phyloP scores from a whole-genome alignment of 2,888 invertebrate genomes.

The Polydrusus cervinus region DNA sequence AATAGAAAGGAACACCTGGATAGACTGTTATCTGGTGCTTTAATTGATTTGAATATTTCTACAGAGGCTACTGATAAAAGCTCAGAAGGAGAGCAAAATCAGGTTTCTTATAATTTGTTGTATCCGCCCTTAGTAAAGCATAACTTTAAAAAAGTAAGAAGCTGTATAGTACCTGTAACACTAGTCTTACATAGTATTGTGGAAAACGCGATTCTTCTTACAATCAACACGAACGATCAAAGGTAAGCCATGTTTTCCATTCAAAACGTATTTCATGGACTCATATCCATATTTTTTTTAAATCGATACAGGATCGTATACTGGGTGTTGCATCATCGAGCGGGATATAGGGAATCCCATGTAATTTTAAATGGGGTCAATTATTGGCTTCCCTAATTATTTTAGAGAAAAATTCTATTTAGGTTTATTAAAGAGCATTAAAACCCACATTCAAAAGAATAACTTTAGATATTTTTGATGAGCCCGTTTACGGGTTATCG shows the following conservation, averaged over 20 bases:
- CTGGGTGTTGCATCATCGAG: too few species aligned
- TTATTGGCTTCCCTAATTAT: too few species aligned
- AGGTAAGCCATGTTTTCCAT: conserved; percentile 67
- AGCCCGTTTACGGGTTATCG: too few species aligned
- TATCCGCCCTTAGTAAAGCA: conserved; percentile 77
- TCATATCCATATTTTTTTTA: conserved; percentile 13
- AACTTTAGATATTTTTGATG: too few species aligned
- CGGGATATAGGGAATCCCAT: too few species aligned
- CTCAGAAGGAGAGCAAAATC: conserved; percentile 57
- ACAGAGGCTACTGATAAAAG: conserved; percentile 52
- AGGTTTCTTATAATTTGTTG: conserved; percentile 76
- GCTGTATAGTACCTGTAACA: conserved; percentile 81
- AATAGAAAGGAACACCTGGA: conserved; percentile 70
- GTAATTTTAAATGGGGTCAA: too few species aligned
- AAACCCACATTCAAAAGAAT: too few species aligned
- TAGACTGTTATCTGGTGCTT: conserved; percentile 54
- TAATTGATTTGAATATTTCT: conserved; percentile 59
- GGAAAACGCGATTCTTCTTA: conserved; percentile 75
- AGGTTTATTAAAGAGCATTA: too few species aligned
- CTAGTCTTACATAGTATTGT: conserved; percentile 81
- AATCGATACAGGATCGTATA: conserved; percentile 53
- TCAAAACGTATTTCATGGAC: too few species aligned
- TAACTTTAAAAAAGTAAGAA: conserved; percentile 75
- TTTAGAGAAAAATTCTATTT: too few species aligned
- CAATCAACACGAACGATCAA: conserved; percentile 57